phyloP scores from a whole-genome alignment of 2,888 invertebrate genomes.

The Hedya salicella region DNA sequence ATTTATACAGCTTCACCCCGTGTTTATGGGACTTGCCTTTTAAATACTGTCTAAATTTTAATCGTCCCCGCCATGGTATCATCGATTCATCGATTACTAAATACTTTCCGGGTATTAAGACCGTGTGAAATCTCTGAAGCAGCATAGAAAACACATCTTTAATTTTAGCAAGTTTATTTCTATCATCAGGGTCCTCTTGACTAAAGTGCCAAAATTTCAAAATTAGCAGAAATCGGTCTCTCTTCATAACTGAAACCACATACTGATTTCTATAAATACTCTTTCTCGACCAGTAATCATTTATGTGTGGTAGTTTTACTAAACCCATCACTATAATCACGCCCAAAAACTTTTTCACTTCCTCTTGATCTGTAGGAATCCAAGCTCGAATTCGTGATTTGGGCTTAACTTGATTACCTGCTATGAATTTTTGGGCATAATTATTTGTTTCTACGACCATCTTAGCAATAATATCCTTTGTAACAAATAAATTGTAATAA shows the following conservation, averaged over 20 bases:
- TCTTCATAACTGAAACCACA: slow-evolving; percentile 47
- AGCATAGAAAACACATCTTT: slow-evolving; percentile 34
- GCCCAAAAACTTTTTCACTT: slow-evolving; percentile 46
- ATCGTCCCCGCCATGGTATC: slow-evolving; percentile 56
- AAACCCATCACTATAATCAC: slow-evolving; percentile 42
- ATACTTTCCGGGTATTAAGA: slow-evolving; percentile 49
- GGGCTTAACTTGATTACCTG: slow-evolving; percentile 10
- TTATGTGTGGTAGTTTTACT: slow-evolving; percentile 45
- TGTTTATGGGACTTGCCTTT: slow-evolving; percentile 55
- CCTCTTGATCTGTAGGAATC: slow-evolving; percentile 42
- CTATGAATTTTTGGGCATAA: slow-evolving; percentile 40
- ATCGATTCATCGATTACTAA: slow-evolving; percentile 53
- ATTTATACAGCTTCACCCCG: slow-evolving; percentile 58
- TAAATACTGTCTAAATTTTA: slow-evolving; percentile 56
- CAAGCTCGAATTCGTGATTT: slow-evolving; percentile 39
- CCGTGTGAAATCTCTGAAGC: slow-evolving; percentile 21
- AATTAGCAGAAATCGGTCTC: slow-evolving; percentile 52
- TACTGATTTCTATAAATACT: slow-evolving; percentile 46
- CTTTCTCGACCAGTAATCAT: slow-evolving; percentile 36
- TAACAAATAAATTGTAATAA: slow-evolving; percentile 33
- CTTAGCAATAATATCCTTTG: slow-evolving; percentile 44
- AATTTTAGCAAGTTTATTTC: slow-evolving; percentile 47
- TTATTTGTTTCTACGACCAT: slow-evolving; percentile 46
- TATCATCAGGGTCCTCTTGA: slow-evolving; percentile 44
- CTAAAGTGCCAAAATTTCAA: slow-evolving; percentile 53